Base-by-base conservation (phyloP, 2,797 vertebrate species). In the Ciconia nigra region DNA sequence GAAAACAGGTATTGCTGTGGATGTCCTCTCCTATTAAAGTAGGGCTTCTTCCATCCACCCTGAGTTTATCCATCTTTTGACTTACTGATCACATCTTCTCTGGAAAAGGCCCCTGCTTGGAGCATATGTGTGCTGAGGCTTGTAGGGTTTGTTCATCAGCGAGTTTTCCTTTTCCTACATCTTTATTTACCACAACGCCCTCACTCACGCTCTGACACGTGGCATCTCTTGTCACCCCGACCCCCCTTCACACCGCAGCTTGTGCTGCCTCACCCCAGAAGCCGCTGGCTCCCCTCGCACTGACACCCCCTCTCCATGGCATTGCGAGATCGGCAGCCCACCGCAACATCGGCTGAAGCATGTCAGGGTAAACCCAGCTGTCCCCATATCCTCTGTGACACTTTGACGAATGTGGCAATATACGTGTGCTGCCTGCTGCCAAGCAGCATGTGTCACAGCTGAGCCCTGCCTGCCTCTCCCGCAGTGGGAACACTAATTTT, bases 201-300 rank as follows among this genome's bases (percentile, higher is more conserved):
- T 37, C 28, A 10, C 58, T 79, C 16, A 6, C 0, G 0, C 42
- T 67, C 3, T 2, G 89, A 49, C 78, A 71, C 0, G 0, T 10
- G 80, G 35, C 7, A 1, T 58, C 72, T 54, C 76, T 44, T 28
- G 70, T 78, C 29, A 24, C 55, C 51, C 44, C 2, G 1, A 26
- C 1, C 2, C 22, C 21, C 8, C 28, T 67, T 37, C 67, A 52
- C 52, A 31, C 25, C 5, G 0, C 5, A 11, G 51, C 71, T 59
- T 65, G 33, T 35, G 65, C 85, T 79, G 81, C 37, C 69, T 78
- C 83, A 73, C 13, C 54, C 49, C 76, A 70, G 59, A 29, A 58
- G n/a, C 63, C 2, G 0, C 57, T 7, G 39, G 65, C 42, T 82
- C 62, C 55, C 52, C 65, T 41, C 3, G 3, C 51, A 18, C 4